Conservation (phyloP, 1,140 invertebrate genomes). For the Zaprionus inermis region DNA sequence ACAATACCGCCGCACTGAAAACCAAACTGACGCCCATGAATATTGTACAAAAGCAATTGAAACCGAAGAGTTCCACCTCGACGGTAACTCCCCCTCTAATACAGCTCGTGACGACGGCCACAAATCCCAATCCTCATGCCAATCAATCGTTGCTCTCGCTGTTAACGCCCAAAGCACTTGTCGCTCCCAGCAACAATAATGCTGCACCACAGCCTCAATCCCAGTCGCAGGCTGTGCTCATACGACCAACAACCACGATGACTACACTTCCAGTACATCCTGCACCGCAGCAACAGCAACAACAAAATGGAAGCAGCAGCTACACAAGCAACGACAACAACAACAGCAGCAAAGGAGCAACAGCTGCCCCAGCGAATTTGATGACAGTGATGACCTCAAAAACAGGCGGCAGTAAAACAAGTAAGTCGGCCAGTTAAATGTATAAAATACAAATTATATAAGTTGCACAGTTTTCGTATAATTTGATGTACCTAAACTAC, state of each 20-base stretch:
- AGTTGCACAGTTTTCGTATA: not conserved
- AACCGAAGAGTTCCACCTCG: slow-evolving; percentile 4
- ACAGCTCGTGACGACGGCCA: slow-evolving; percentile 42
- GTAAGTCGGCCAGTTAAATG: slow-evolving; percentile 10
- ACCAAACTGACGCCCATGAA: slow-evolving; percentile 53
- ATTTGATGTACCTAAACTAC: not conserved
- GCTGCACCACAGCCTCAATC: slow-evolving; percentile 12
- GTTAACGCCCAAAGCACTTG: slow-evolving; percentile 35
- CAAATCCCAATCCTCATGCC: slow-evolving; percentile 17
- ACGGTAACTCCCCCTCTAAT: slow-evolving; percentile 43
- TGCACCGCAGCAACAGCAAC: slow-evolving; percentile 14
- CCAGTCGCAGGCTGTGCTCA: slow-evolving; percentile 11
- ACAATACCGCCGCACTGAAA: slow-evolving; percentile 31
- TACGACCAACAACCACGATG: slow-evolving; percentile 22
- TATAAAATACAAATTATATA: not conserved
- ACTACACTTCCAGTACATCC: slow-evolving; percentile 25
- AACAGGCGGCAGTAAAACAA: slow-evolving; percentile 14
- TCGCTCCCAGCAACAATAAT: slow-evolving; percentile 24
- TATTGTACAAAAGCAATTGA: slow-evolving; percentile 34
- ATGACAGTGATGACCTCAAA: slow-evolving; percentile 15
- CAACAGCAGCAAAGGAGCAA: slow-evolving; percentile 10
- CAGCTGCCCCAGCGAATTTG: not conserved
- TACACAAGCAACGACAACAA: too few species aligned
- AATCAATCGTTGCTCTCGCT: slow-evolving; percentile 53
- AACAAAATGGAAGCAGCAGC: slow-evolving; percentile 17